phyloP scores from a whole-genome alignment of 1,140 invertebrate species.

The Nasonia giraulti region DNA sequence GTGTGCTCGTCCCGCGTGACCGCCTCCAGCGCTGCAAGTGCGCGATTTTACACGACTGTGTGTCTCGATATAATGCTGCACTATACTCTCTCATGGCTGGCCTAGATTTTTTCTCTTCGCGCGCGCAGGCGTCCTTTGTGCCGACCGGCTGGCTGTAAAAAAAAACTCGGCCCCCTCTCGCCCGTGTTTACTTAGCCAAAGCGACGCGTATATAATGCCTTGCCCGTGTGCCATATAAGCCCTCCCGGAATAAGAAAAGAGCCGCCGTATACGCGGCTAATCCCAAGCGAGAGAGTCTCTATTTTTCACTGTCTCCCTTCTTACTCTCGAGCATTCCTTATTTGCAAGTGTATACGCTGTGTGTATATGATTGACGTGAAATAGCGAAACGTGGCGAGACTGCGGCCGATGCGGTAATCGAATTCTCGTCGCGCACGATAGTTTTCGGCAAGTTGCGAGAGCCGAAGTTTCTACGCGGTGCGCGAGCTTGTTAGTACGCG shows the following conservation, averaged over 20 bases:
- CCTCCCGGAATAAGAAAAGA: background rate
- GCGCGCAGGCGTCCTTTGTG: background rate
- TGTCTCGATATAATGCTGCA: background rate
- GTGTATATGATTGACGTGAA: background rate
- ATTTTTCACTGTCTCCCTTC: background rate
- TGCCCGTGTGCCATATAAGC: background rate
- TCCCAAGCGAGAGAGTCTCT: background rate
- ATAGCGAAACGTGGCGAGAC: background rate
- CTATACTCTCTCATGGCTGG: background rate
- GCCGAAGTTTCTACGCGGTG: background rate
- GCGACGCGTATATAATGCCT: background rate
- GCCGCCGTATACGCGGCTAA: background rate
- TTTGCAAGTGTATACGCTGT: background rate
- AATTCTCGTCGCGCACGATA: background rate
- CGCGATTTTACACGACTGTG: background rate
- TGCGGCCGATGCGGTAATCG: background rate
- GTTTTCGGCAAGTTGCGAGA: background rate
- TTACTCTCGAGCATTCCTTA: background rate
- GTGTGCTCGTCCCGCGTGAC: background rate
- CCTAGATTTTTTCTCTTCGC: constrained; percentile 11
- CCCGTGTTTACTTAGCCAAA: constrained; percentile 24
- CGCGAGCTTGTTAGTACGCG: background rate
- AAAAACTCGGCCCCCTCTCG: constrained; percentile 15
- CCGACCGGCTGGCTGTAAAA: background rate
- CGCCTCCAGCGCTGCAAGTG: background rate